A percentile compares a stretch with the other conserved stretches of the same genome.
These are phyloP conservation scores for Ceramica pisi DNA, from an alignment of 2,888 invertebrate genomes.

Conservation along the genomic window DNA sequence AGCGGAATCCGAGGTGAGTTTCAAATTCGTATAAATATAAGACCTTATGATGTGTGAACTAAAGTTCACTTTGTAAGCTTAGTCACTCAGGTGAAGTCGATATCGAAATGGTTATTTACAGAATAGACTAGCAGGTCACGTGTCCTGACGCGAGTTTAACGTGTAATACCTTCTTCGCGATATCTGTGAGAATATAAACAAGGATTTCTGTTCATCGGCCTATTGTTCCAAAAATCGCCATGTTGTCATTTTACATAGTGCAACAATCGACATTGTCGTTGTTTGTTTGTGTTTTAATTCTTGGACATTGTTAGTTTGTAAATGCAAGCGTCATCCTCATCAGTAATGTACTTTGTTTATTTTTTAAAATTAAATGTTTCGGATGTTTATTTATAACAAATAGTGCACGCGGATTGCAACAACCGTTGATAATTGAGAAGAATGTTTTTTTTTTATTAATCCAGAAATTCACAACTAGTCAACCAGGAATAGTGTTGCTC, in stretches of 20 bases:
- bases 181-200: slow-evolving; percentile 23
- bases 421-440: too few species aligned
- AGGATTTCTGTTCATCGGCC: slow-evolving; percentile 17
- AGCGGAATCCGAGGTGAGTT: too few species aligned
- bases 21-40: too few species aligned
- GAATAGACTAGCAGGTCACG: too few species aligned
- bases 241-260: slow-evolving; percentile 40
- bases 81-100: too few species aligned
- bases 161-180: too few species aligned
- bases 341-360: slow-evolving; percentile 15
- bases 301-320: slow-evolving; percentile 51
- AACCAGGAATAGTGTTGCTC: too few species aligned
- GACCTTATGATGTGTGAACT: too few species aligned
- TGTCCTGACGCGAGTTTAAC: too few species aligned
- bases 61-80: too few species aligned
- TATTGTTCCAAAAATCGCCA: slow-evolving; percentile 58
- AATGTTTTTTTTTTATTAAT: too few species aligned
- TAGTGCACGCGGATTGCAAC: neutral
- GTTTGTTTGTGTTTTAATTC: slow-evolving; percentile 63
- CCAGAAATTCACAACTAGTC: neutral
- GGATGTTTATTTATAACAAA: slow-evolving; percentile 16
- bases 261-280: slow-evolving; percentile 68
- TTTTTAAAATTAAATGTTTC: neutral
- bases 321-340: slow-evolving; percentile 18
- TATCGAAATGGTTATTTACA: too few species aligned